Evolutionary conservation across 2,797 vertebrate genomes (phyloP).

Genomic region (Galagoides demidoff): DNA sequence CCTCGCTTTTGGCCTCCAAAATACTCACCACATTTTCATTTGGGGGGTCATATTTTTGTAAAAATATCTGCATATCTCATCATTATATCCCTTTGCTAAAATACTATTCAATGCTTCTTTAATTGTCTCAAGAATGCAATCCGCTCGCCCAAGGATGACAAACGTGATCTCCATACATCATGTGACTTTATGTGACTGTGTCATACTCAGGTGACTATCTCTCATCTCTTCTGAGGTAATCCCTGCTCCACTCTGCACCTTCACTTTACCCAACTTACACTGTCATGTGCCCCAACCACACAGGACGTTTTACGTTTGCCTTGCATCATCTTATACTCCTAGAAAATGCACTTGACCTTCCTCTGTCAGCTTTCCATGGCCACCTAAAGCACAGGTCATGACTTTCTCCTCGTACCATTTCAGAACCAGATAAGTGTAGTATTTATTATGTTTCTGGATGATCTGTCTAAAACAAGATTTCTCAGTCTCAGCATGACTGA

Average conservation of each 20-base stretch:
- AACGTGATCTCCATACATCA: background rate
- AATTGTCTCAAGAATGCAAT: background rate
- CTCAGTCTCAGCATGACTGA: background rate
- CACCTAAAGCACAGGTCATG: background rate
- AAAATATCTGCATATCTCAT: background rate
- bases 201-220: background rate
- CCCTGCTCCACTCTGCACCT: background rate
- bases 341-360: background rate
- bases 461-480: background rate
- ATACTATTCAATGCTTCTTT: background rate
- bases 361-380: background rate
- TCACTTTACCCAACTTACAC: background rate
- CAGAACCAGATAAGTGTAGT: background rate
- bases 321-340: background rate
- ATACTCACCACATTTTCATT: background rate
- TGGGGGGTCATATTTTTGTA: background rate
- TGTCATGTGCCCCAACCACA: too few species aligned
- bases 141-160: background rate
- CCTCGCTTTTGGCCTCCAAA: background rate
- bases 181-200: background rate
- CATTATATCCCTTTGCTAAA: background rate
- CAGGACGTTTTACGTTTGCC: background rate
- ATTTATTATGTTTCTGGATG: too few species aligned
- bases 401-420: background rate
- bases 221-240: background rate